Evolutionary conservation across 2,113 vertebrate genomes (phyloP).

Genomic region (Nyctibius bracteatus): DNA sequence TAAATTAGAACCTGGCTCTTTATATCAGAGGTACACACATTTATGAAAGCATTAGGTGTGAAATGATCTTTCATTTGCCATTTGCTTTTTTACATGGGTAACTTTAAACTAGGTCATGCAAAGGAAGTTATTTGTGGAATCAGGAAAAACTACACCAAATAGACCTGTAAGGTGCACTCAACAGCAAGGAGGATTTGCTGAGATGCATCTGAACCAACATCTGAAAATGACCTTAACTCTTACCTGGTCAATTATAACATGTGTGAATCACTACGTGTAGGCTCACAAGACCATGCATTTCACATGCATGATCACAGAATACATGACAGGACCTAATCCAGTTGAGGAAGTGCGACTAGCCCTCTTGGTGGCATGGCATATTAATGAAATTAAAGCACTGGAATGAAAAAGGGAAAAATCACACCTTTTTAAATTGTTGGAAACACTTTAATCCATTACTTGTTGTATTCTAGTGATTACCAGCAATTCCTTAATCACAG

Average conservation of each 20-base stretch:
- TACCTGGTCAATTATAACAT: not conserved
- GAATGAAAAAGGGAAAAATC: not conserved
- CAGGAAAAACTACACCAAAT: not conserved
- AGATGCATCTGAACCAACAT: not conserved
- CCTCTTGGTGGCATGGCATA: not conserved
- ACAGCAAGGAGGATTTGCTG: not conserved
- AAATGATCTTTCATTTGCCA: conserved; percentile 50
- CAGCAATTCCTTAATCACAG: conserved; percentile 21
- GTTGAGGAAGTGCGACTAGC: not conserved
- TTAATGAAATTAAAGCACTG: not conserved
- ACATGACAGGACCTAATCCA: fast-evolving
- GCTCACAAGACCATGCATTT: not conserved
- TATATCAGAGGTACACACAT: conserved; percentile 56
- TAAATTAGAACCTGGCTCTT: conserved; percentile 61
- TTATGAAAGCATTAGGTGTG: conserved; percentile 44
- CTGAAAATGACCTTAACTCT: not conserved
- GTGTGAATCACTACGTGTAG: not conserved
- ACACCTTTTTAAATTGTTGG: not conserved
- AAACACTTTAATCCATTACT: not conserved
- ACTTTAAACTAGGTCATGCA: not conserved
- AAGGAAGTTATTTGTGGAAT: conserved; percentile 25
- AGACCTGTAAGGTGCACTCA: not conserved
- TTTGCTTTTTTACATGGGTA: conserved; percentile 38
- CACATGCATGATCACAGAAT: not conserved
- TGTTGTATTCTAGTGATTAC: not conserved